A percentile compares a stretch with the other conserved stretches of the same genome.
Evolutionary conservation across 1,140 invertebrate species (phyloP).

Genomic region (Drosophila micromelanica): DNA sequence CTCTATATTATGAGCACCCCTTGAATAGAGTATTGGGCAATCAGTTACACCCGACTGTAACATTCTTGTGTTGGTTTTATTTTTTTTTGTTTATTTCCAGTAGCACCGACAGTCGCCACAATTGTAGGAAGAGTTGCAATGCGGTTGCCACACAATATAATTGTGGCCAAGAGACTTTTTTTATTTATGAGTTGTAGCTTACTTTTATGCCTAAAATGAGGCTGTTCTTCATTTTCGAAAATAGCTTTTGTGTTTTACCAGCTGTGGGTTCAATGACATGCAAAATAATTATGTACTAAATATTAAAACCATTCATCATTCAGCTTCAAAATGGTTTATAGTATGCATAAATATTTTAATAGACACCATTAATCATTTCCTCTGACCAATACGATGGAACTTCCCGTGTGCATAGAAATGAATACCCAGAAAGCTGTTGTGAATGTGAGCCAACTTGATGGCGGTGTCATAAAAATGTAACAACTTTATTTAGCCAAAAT

Average conservation of each 20-base stretch:
- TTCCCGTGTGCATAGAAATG: slow-evolving; percentile 39
- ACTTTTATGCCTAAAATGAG: background rate
- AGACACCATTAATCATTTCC: slow-evolving; percentile 65
- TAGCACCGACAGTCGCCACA: slow-evolving; percentile 43
- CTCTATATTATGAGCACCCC: no score
- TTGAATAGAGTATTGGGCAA: no score
- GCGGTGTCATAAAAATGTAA: slow-evolving; percentile 60
- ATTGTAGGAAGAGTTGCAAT: slow-evolving; percentile 58
- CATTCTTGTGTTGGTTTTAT: background rate
- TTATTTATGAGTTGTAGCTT: slow-evolving; percentile 46
- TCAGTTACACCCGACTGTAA: no score
- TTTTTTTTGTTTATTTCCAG: slow-evolving; percentile 35
- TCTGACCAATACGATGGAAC: slow-evolving; percentile 50
- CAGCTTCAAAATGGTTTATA: background rate
- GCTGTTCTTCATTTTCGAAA: background rate
- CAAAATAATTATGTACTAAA: background rate
- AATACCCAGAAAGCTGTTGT: slow-evolving; percentile 6
- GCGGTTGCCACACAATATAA: slow-evolving; percentile 64
- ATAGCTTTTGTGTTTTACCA: background rate
- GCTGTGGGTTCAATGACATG: background rate
- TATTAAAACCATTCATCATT: background rate
- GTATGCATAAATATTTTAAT: slow-evolving; percentile 41
- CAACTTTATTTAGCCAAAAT: slow-evolving; percentile 61
- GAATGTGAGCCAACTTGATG: slow-evolving; percentile 4
- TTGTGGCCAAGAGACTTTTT: slow-evolving; percentile 48